A percentile compares a stretch with the other conserved stretches of the same genome.
Evolutionary conservation across 2,797 vertebrate genomes (phyloP).

Genomic region (Pelochelys cantorii): DNA sequence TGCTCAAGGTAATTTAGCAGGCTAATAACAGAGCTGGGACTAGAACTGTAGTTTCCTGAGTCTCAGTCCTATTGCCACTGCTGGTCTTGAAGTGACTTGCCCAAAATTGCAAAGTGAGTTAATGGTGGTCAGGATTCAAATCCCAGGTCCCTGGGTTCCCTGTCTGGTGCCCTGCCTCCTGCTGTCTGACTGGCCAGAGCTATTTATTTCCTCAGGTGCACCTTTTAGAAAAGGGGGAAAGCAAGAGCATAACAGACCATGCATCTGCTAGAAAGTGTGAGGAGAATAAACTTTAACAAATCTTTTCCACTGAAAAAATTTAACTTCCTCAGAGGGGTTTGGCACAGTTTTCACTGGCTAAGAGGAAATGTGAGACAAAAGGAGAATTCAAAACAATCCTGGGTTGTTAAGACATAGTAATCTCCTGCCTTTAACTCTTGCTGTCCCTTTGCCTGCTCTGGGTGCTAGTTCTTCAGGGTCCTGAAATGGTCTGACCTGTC

Average conservation of each 20-base stretch:
- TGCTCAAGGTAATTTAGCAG: background rate
- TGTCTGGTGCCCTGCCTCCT: background rate
- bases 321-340: background rate
- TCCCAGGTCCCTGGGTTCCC: background rate
- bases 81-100: background rate
- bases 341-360: background rate
- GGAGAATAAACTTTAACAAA: background rate
- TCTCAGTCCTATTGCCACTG: too few relatives aligned
- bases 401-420: background rate
- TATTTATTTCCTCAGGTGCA: background rate
- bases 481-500: background rate
- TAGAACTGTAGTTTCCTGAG: background rate
- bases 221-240: background rate
- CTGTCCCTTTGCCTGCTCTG: background rate
- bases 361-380: background rate
- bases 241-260: background rate
- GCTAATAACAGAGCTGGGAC: background rate
- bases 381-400: background rate
- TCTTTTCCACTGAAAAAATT: background rate
- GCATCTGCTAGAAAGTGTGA: background rate
- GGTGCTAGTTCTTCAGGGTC: background rate
- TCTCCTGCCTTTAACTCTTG: background rate
- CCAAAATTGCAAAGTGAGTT: background rate
- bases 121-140: background rate
- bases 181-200: background rate